Conservation (phyloP, 2,888 invertebrate genomes). For the Lydus trimaculatus region DNA sequence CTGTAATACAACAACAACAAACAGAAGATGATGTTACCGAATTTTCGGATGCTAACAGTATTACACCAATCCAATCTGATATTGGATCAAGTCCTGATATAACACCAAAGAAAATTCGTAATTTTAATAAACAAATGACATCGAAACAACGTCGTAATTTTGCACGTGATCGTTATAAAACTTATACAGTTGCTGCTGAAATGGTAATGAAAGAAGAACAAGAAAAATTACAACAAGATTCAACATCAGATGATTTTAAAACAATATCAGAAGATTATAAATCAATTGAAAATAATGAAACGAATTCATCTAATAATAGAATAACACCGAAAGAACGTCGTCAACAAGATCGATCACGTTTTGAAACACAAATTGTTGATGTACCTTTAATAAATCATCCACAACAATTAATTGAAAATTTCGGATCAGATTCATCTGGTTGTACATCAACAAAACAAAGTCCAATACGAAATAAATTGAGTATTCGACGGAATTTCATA, state of each 20-base stretch:
- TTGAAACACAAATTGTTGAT: slow-evolving; percentile 70
- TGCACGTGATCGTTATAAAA: slow-evolving; percentile 81
- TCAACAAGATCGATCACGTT: slow-evolving; percentile 71
- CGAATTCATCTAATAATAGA: slow-evolving; percentile 34
- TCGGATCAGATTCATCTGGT: slow-evolving; percentile 16
- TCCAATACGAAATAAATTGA: slow-evolving; percentile 48
- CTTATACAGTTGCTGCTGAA: slow-evolving; percentile 79
- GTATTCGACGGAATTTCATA: slow-evolving; percentile 55
- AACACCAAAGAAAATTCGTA: slow-evolving; percentile 71
- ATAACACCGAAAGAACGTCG: slow-evolving; percentile 72
- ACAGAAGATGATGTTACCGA: slow-evolving; percentile 57
- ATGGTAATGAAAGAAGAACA: slow-evolving; percentile 62
- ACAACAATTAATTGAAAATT: slow-evolving; percentile 17
- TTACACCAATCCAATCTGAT: slow-evolving; percentile 74
- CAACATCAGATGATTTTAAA: slow-evolving; percentile 27
- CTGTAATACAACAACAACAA: slow-evolving; percentile 32
- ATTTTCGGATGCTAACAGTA: slow-evolving; percentile 63
- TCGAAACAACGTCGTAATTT: slow-evolving; percentile 80
- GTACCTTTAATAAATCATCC: slow-evolving; percentile 39
- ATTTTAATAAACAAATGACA: slow-evolving; percentile 65
- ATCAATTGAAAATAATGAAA: slow-evolving; percentile 31
- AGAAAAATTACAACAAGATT: slow-evolving; percentile 44
- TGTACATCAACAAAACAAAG: slow-evolving; percentile 35
- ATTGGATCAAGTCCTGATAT: slow-evolving; percentile 70
- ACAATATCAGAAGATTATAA: slow-evolving; percentile 30